A percentile compares a stretch with the other conserved stretches of the same genome.
Evolutionary conservation across 2,113 vertebrate genomes (phyloP).

Genomic region (Ancistrus triradiatus): DNA sequence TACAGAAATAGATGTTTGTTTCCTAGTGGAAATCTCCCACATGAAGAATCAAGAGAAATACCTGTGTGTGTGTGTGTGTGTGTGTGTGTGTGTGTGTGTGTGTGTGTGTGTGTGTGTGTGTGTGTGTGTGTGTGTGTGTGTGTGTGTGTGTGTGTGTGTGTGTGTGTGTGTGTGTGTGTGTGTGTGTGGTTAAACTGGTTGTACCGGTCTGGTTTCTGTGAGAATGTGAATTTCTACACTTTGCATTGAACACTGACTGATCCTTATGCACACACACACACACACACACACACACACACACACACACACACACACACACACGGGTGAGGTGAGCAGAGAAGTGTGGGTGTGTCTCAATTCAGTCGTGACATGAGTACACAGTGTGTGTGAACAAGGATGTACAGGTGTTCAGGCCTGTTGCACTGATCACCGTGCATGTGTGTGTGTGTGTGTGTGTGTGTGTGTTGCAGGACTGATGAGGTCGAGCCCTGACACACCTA

Average conservation of each 20-base stretch:
- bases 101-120: no score
- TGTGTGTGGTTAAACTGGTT: neutral
- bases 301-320: no score
- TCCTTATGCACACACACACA: neutral
- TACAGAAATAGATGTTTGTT: no score
- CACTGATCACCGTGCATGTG: neutral
- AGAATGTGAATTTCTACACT: neutral
- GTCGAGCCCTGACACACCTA: conserved; percentile 46
- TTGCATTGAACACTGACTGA: conserved; percentile 1
- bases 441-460: conserved; percentile 2
- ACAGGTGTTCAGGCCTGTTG: neutral
- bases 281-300: no score
- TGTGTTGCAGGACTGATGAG: conserved; percentile 52
- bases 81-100: no score
- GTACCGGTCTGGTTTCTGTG: neutral
- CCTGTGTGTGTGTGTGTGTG: neutral
- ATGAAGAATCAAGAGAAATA: neutral
- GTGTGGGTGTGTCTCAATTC: neutral
- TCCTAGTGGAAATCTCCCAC: no score
- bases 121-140: no score
- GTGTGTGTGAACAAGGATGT: neutral
- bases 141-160: no score
- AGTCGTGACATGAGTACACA: neutral
- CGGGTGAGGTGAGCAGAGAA: no score
- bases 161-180: no score